phyloP scores from a whole-genome alignment of 2,888 invertebrate genomes.

The Oligia strigilis region DNA sequence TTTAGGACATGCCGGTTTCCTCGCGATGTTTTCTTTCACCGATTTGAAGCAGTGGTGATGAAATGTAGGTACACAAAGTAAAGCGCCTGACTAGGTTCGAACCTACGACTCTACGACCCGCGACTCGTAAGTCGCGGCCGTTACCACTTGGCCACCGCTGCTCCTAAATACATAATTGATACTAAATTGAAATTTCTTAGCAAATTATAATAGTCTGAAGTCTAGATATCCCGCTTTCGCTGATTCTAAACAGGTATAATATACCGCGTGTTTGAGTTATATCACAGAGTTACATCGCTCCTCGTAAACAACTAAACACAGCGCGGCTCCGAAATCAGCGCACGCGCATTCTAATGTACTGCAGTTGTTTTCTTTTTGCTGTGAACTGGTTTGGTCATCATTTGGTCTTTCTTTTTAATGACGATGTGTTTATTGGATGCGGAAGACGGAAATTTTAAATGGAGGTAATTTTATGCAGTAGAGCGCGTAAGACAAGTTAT shows the following conservation, averaged over 20 bases:
- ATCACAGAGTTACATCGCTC: conserved; percentile 62
- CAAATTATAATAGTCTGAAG: conserved; percentile 1
- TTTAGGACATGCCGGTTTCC: too few relatives aligned
- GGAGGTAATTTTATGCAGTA: background rate
- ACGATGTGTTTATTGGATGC: background rate
- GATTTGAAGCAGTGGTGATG: too few relatives aligned
- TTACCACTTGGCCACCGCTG: too few relatives aligned
- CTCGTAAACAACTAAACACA: conserved; percentile 31
- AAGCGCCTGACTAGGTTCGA: too few relatives aligned
- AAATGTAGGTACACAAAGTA: too few relatives aligned
- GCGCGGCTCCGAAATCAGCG: conserved; percentile 43
- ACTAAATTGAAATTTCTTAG: background rate
- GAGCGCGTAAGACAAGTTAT: background rate
- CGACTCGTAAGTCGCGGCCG: too few relatives aligned
- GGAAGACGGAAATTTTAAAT: background rate
- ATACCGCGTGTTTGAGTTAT: conserved; percentile 50
- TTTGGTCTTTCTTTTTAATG: background rate
- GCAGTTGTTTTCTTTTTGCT: background rate
- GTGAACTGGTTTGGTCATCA: background rate
- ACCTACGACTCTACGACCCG: too few relatives aligned
- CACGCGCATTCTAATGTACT: conserved; percentile 18
- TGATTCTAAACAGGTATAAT: conserved; percentile 57
- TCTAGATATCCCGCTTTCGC: conserved; percentile 50
- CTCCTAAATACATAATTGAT: background rate
- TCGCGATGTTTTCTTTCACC: too few relatives aligned